Percentiles rank a stretch among this genome's conserved stretches.
These are phyloP conservation scores for Parascotia fuliginaria DNA, from an alignment of 2,888 invertebrate species.

Conservation along the genomic window DNA sequence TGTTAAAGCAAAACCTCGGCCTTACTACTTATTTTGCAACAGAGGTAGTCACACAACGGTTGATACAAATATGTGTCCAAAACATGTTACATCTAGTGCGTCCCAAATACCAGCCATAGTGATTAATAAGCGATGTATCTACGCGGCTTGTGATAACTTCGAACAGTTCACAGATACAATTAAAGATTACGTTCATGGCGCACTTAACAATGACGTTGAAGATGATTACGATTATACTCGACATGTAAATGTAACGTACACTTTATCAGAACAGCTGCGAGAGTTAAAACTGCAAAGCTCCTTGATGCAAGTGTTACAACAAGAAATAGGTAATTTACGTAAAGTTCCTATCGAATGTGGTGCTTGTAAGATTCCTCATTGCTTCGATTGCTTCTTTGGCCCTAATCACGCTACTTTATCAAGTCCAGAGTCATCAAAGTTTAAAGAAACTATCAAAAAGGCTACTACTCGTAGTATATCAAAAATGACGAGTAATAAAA, in stretches of 20 bases:
- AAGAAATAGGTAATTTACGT: slow-evolving; percentile 61
- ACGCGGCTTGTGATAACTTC: slow-evolving; percentile 74
- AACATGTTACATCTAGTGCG: slow-evolving; percentile 64
- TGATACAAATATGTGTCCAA: slow-evolving; percentile 64
- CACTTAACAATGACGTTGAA: slow-evolving; percentile 56
- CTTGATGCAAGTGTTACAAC: slow-evolving; percentile 67
- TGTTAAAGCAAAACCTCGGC: slow-evolving; percentile 61
- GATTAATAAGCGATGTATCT: slow-evolving; percentile 70
- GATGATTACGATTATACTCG: slow-evolving; percentile 61
- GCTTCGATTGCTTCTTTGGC: slow-evolving; percentile 8
- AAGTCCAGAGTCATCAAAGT: background rate
- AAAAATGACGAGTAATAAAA: background rate
- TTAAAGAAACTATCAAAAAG: slow-evolving; percentile 4
- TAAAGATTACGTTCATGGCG: slow-evolving; percentile 58
- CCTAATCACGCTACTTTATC: background rate
- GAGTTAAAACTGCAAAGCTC: slow-evolving; percentile 71
- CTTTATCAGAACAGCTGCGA: slow-evolving; percentile 51
- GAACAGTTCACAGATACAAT: slow-evolving; percentile 64
- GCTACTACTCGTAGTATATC: too few relatives aligned
- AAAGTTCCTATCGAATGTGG: slow-evolving; percentile 55
- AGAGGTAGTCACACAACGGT: slow-evolving; percentile 58
- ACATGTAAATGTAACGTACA: slow-evolving; percentile 61
- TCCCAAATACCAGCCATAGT: slow-evolving; percentile 70
- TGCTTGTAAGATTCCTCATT: slow-evolving; percentile 55
- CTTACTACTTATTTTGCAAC: slow-evolving; percentile 72